Percentiles rank a stretch among this genome's conserved stretches.
phyloP scores from a whole-genome alignment of 2,113 vertebrate species.

The Gulo gulo region DNA sequence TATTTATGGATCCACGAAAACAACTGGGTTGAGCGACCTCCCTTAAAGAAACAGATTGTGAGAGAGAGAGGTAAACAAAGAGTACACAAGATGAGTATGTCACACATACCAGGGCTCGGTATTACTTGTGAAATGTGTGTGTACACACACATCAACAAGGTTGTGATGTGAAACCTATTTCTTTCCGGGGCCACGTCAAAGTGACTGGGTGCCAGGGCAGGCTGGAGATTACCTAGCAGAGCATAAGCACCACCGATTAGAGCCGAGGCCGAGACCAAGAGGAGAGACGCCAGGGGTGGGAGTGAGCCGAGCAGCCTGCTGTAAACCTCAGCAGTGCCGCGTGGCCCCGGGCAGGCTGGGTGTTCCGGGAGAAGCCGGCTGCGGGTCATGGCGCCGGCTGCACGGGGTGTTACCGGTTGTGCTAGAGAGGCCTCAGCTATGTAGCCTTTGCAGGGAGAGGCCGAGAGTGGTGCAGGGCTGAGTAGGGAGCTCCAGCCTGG shows the following conservation, averaged over 20 bases:
- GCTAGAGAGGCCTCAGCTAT: neutral
- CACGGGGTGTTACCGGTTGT: neutral
- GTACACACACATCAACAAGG: neutral
- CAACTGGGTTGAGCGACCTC: neutral
- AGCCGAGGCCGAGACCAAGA: neutral
- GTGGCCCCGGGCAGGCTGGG: neutral
- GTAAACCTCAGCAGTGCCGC: neutral
- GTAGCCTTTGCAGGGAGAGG: neutral
- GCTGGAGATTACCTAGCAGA: neutral
- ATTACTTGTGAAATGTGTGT: neutral
- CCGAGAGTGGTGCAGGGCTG: neutral
- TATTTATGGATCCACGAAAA: neutral
- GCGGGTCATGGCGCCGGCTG: neutral
- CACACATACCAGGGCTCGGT: neutral
- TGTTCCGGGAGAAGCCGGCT: neutral
- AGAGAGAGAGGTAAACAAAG: neutral
- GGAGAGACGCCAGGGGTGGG: neutral
- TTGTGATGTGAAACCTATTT: neutral
- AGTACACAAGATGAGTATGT: neutral
- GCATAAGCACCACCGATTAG: neutral
- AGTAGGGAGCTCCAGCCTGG: neutral
- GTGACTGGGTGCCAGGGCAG: neutral
- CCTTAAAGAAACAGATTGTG: neutral
- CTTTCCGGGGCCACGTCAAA: neutral
- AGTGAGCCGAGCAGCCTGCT: neutral